Evolutionary conservation across 2,888 invertebrate genomes (phyloP), one percentile per base, ranked within the genome.

Genomic region (Tetanocera ferruginea): DNA sequence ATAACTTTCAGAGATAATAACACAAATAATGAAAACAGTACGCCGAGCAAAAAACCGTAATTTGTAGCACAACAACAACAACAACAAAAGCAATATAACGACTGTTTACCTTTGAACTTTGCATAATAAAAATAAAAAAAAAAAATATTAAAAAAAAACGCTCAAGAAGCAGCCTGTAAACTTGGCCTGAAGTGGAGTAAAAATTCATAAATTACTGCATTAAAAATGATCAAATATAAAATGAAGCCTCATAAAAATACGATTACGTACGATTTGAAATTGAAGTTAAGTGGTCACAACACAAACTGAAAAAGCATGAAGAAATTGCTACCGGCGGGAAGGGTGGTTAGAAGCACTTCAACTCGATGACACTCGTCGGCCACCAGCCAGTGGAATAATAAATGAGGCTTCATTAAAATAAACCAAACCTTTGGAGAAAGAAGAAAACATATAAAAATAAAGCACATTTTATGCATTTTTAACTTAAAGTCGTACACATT

Each of bases 181-280:
- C 17, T n/a, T 8, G 23, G 2, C 5, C 34, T 3, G 70, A 14
- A 31, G 70, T 17, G 49, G 51, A 25, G n/a, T 37, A 5, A 37
- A 57, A 57, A 28, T 71, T 31, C 71, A 71, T 71, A 71, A 71
- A 71, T 71, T 25, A 55, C 34, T 25, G 71, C 55, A 71, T 71
- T 71, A 71, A 71, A 55, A 55, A 71, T 55, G 43, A 71, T 71
- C 31, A 55, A 52, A 71, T 71, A 55, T 49, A 69, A 71, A 31
- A 31, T 55, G 71, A 55, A 71, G 55, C 71, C 70, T 67, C 71
- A 71, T 71, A 71, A 71, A 71, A 34, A 51, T 31, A 19, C 34
- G 71, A 71, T 51, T 71, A 70, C 70, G 55, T n/a, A 52, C 34
- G 55, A 64, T 31, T 64, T 64, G 64, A 64, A 64, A 64, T 64